phyloP scores from a whole-genome alignment of 2,113 vertebrate species.

The Colius striatus region DNA sequence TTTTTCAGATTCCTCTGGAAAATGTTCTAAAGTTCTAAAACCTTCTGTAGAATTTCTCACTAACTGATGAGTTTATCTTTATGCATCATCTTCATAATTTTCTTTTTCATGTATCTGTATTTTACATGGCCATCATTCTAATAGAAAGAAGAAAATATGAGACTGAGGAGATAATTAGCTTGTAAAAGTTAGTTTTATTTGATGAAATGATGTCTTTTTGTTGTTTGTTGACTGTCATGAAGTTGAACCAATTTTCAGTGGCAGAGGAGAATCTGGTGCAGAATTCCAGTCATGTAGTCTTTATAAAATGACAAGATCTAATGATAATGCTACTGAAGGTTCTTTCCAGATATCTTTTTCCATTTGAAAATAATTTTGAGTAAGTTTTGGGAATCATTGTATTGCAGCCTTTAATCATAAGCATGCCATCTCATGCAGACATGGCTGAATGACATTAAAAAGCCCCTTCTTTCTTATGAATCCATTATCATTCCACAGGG shows the following conservation, averaged over 20 bases:
- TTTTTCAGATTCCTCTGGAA: background rate
- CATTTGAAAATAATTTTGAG: conserved; percentile 56
- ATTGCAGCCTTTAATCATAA: conserved; percentile 49
- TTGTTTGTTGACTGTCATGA: background rate
- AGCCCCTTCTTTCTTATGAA: conserved; percentile 7
- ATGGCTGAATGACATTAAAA: background rate
- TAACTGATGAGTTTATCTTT: background rate
- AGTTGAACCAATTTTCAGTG: background rate
- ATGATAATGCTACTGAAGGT: conserved; percentile 6
- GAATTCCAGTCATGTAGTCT: background rate
- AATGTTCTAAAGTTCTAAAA: background rate
- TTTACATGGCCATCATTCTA: background rate
- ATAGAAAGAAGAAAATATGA: background rate
- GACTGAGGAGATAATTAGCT: background rate
- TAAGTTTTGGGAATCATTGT: background rate
- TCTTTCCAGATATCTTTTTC: conserved; percentile 26
- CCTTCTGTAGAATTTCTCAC: background rate
- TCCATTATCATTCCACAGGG: conserved; percentile 11
- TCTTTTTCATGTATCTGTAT: background rate
- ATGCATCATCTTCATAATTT: background rate
- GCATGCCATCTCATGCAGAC: background rate
- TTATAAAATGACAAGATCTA: conserved; percentile 11
- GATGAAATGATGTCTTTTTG: background rate
- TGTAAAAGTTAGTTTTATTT: background rate
- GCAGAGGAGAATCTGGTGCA: background rate